Evolutionary conservation across 2,888 invertebrate species (phyloP).

Genomic region (Desoria tigrina): DNA sequence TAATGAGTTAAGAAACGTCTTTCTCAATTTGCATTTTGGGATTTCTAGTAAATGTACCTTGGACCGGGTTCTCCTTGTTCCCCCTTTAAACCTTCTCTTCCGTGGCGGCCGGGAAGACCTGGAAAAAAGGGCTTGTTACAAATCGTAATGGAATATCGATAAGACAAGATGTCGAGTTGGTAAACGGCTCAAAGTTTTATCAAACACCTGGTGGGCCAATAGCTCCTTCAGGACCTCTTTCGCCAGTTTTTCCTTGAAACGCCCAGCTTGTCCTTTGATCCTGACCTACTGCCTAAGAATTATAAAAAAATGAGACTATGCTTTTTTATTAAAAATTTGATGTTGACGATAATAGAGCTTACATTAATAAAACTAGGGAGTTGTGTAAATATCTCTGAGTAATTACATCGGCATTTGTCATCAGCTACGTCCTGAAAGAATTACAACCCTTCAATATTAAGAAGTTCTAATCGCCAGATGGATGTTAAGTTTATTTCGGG

Average conservation of each 20-base stretch:
- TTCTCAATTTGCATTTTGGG: too few relatives aligned
- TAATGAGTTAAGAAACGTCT: constrained; percentile 1
- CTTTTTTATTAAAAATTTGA: not conserved
- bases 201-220: constrained; percentile 39
- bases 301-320: constrained; percentile 4
- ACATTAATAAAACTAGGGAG: constrained; percentile 37
- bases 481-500: too few relatives aligned
- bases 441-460: too few relatives aligned
- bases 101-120: constrained; percentile 33
- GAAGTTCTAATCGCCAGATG: too few relatives aligned
- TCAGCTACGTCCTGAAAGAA: too few relatives aligned
- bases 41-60: not conserved
- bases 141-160: too few relatives aligned
- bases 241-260: constrained; percentile 40
- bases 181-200: too few relatives aligned
- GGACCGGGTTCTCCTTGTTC: constrained; percentile 28
- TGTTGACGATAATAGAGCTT: not conserved
- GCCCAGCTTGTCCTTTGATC: constrained; percentile 38
- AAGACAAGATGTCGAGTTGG: too few relatives aligned
- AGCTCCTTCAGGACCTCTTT: constrained; percentile 37
- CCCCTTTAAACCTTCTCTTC: constrained; percentile 22
- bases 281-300: constrained; percentile 37
- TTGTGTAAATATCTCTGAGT: constrained; percentile 31
- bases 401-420: constrained; percentile 36
- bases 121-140: too few relatives aligned